Evolutionary conservation across 2,797 vertebrate species (phyloP), one percentile per base, ranked within the genome.

Genomic region (Esox masquinongy): DNA sequence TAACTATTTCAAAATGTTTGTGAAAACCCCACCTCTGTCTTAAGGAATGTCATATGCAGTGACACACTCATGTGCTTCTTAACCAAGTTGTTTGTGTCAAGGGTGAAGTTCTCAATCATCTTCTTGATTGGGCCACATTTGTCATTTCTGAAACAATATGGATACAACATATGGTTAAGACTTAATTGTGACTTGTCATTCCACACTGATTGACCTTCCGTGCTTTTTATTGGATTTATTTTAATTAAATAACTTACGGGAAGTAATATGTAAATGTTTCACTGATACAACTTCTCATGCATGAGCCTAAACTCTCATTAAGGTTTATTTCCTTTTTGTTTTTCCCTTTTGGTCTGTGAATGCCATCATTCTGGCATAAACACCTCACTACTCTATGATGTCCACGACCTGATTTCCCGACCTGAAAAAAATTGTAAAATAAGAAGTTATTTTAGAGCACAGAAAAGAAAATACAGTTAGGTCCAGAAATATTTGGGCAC

Each of bases 261-360:
- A 90, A 90, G 6, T 78, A 85, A 49, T 68, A 79, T 50, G 16
- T 85, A 77, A 90, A 89, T 31, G 78, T 22, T 1, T 84, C 78
- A 77, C 88, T 78, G 66, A 90, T 85, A 73, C 75, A 79, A 4
- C 77, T 72, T 39, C 74, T 80, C 75, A 89, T 70, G 5, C 0
- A 3, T 17, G 75, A 76, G 16, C 82, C 31, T n/a, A 90, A 74
- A 3, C 0, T 36, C 72, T 7, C 11, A n/a, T 90, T 90, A 12
- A 90, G 7, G 51, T 85, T 82, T 15, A 74, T 53, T 26, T 31
- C 70, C 15, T 34, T 68, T 1, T 22, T 1, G 0, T 61, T 75
- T 76, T n/a, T 3, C 0, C 63, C 74, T 76, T 19, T 77, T 16
- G 1, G 0, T 75, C 70, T 79, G 70, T 80, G 0, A 43, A 0